Evolutionary conservation across 2,797 vertebrate species (phyloP).

Genomic region (Crocidura indochinensis): DNA sequence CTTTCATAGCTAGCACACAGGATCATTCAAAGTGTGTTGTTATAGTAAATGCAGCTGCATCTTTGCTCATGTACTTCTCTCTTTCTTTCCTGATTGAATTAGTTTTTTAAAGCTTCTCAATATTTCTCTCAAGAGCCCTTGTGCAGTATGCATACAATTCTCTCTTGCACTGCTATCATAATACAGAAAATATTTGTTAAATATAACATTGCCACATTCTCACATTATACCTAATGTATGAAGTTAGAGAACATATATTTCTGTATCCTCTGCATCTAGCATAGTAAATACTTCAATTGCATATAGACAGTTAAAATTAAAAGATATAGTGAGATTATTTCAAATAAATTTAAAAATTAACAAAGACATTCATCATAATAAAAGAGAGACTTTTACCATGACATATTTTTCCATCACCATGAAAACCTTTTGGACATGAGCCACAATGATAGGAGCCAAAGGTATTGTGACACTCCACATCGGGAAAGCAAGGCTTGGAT

Average conservation of each 20-base stretch:
- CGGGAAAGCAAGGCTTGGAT: constrained; percentile 92
- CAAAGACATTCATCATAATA: neutral
- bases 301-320: neutral
- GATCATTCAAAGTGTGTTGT: neutral
- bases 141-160: neutral
- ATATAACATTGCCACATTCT: neutral
- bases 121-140: neutral
- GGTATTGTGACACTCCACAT: constrained; percentile 92
- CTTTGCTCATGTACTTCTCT: neutral
- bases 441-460: constrained; percentile 94
- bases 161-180: neutral
- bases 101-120: neutral
- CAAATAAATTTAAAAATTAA: constrained; percentile 43
- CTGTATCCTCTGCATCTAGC: neutral
- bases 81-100: neutral
- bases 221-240: neutral
- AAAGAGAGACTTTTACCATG: constrained; percentile 86
- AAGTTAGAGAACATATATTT: neutral
- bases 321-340: neutral
- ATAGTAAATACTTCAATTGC: neutral
- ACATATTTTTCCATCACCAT: constrained; percentile 93
- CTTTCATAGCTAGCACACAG: neutral
- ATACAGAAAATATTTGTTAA: neutral
- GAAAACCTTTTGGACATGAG: constrained; percentile 91
- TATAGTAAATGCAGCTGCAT: neutral